Evolutionary conservation across 2,888 invertebrate genomes (phyloP).

Genomic region (Agrotis segetum): DNA sequence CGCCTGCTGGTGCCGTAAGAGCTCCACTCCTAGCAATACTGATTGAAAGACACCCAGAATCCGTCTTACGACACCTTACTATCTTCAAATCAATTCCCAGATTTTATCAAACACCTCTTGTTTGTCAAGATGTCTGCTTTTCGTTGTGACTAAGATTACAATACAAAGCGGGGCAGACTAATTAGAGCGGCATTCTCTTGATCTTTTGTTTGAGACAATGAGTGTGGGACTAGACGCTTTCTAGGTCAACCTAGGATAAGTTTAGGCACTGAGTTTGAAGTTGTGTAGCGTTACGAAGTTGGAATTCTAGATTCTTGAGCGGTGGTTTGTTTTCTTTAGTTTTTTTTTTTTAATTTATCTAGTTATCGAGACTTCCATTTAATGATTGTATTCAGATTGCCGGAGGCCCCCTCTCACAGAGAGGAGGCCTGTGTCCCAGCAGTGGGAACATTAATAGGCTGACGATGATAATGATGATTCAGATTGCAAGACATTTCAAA

Average conservation of each 20-base stretch:
- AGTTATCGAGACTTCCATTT: no score
- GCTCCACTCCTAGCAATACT: not conserved
- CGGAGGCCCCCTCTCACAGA: no score
- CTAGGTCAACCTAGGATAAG: slow-evolving; percentile 56
- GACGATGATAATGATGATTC: no score
- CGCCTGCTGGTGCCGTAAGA: no score
- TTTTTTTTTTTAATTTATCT: slow-evolving; percentile 1
- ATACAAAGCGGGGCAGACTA: slow-evolving; percentile 42
- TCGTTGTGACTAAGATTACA: slow-evolving; percentile 42
- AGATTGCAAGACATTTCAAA: no score
- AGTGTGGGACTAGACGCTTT: slow-evolving; percentile 45
- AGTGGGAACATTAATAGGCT: no score
- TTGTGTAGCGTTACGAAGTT: slow-evolving; percentile 2
- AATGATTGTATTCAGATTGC: no score
- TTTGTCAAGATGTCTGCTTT: slow-evolving; percentile 26
- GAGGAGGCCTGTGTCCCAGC: no score
- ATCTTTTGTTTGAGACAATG: slow-evolving; percentile 63
- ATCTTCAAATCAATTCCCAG: slow-evolving; percentile 34
- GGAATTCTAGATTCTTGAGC: slow-evolving; percentile 3
- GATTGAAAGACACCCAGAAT: not conserved
- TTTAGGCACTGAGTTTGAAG: slow-evolving; percentile 20
- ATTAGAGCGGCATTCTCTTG: slow-evolving; percentile 53
- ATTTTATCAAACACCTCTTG: slow-evolving; percentile 34
- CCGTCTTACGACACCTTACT: not conserved
- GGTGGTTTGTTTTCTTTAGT: slow-evolving; percentile 2